Conservation (phyloP, 1,140 invertebrate species). For the silkworm (Bombyx mori) region ASM3026992v2 NC_085129.1:9094501-9095000, state of each 20-base stretch:
- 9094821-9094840: slow-evolving; percentile 1
- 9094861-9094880: slow-evolving; percentile 33
- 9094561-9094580: too few species aligned
- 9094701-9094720: slow-evolving; percentile 48
- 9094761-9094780: slow-evolving; percentile 12
- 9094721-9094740: slow-evolving; percentile 39
- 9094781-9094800: slow-evolving; percentile 21
- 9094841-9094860: slow-evolving; percentile 17
- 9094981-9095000: slow-evolving; percentile 6
- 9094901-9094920: slow-evolving; percentile 55
- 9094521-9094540: too few species aligned
- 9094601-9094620: too few species aligned
- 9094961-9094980: slow-evolving; percentile 6
- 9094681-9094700: slow-evolving; percentile 18
- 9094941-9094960: slow-evolving; percentile 8
- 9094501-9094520: too few species aligned
- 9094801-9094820: too few species aligned
- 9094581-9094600: too few species aligned
- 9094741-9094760: slow-evolving; percentile 54
- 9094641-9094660: too few species aligned
- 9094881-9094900: slow-evolving; percentile 56
- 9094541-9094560: too few species aligned
- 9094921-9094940: slow-evolving; percentile 5
- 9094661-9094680: too few species aligned
- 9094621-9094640: too few species aligned